A percentile compares a stretch with the other conserved stretches of the same genome.
Evolutionary conservation across 2,113 vertebrate genomes (phyloP).

Genomic region (Vulpes ferrilata): DNA sequence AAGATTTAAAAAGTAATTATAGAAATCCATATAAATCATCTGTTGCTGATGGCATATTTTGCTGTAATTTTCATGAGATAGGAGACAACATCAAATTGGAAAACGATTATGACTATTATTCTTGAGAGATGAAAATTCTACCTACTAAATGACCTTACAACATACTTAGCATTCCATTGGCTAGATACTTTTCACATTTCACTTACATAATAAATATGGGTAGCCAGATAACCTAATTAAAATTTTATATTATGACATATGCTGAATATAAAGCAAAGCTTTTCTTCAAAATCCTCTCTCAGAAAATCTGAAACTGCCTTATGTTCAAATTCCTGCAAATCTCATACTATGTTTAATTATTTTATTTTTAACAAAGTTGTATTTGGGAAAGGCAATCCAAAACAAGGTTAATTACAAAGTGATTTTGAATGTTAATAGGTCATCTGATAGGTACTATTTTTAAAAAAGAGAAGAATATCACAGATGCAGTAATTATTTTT

Average conservation of each 20-base stretch:
- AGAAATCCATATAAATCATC: not conserved
- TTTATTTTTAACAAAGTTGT: not conserved
- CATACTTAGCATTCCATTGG: not conserved
- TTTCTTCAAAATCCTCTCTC: not conserved
- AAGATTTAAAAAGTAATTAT: not conserved
- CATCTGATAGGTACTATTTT: not conserved
- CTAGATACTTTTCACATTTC: not conserved
- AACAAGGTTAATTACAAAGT: not conserved
- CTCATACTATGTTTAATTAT: not conserved
- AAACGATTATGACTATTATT: not conserved
- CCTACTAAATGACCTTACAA: not conserved
- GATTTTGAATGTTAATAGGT: not conserved
- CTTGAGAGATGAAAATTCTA: slow-evolving; percentile 1
- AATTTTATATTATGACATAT: not conserved
- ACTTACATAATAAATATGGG: not conserved
- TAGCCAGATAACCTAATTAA: not conserved
- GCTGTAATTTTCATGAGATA: not conserved
- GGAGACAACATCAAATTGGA: not conserved
- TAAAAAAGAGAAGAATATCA: not conserved
- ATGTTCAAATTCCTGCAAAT: slow-evolving; percentile 15
- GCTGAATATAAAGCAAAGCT: not conserved
- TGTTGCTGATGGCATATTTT: not conserved
- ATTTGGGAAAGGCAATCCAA: not conserved
- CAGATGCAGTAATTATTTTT: not conserved
- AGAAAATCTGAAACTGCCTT: not conserved